Evolutionary conservation across 2,888 invertebrate species (phyloP), one percentile per base, ranked within the genome.

Genomic region (Lepas anatifera): DNA sequence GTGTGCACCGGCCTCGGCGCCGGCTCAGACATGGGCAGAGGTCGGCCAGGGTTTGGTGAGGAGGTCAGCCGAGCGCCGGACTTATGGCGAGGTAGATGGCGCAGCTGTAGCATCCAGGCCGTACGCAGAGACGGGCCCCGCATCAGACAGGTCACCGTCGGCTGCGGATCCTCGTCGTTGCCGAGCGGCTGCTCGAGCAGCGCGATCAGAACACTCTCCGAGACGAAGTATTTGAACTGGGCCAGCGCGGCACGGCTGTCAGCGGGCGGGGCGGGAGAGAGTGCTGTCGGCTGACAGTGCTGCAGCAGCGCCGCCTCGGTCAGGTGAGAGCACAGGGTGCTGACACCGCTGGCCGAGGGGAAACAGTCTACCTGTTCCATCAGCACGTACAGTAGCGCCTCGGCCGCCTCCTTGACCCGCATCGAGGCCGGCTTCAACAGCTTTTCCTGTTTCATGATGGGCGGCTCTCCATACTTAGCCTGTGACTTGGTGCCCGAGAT

Each of bases 381-480:
- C 75, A 97, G 91, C 72, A 90, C 87, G 75, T 94, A 92, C 10
- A 98, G 84, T 50, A 98, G 83, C 73, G 91, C 91, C 80, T 99
- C 98, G 0, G 98, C 99, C 0, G 98, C 96, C 81, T 99, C 98
- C 71, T 95, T 86, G 0, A 99, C 99, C 75, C 99, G 84, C 89
- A 96, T 92, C 0, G 98, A 98, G 0, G 95, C 97, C 0, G 99
- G 97, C 78, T 96, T 97, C 72, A 95, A 79, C 80, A 95, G 93
- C 78, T 98, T 98, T 75, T 95, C 94, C 75, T 95, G 94, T 79
- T 97, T 97, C 86, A 92, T 89, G 80, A 91, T 91, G 0, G 93
- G 87, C 18, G 89, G 87, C 77, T 95, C 95, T 11, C 92, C 92
- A 0, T 90, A 89, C 80, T 95, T 94, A 39, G 82, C 82, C 83